These are phyloP conservation scores for Helarctos malayanus DNA, from an alignment of 2,797 vertebrate species.

Conservation along the genomic window DNA sequence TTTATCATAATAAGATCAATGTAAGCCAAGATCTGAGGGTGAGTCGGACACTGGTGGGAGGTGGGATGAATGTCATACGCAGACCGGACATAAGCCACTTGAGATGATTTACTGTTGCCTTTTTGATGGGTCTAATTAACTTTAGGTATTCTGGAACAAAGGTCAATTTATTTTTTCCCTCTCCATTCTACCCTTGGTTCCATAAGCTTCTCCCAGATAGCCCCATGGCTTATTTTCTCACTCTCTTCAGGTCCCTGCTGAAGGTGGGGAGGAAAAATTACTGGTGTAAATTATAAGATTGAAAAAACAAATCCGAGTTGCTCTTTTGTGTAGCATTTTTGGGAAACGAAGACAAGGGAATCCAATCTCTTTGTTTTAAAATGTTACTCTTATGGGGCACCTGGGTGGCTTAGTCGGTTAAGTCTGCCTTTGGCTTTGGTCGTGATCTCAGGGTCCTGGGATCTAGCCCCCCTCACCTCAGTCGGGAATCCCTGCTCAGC, in stretches of 20 bases:
- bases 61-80: not conserved
- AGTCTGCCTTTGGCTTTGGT: not conserved
- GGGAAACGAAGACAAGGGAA: not conserved
- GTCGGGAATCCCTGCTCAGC: not conserved
- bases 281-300: not conserved
- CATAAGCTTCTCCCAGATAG: not conserved
- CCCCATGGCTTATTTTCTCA: not conserved
- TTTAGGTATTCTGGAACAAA: not conserved
- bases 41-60: not conserved
- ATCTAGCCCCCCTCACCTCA: not conserved
- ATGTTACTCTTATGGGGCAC: not conserved
- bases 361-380: not conserved
- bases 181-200: not conserved
- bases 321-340: not conserved
- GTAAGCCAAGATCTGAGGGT: not conserved
- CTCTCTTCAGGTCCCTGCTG: not conserved
- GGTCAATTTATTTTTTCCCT: not conserved
- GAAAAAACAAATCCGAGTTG: not conserved
- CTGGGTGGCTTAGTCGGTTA: not conserved
- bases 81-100: not conserved
- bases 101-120: not conserved
- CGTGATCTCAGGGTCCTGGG: not conserved
- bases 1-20: not conserved
- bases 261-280: not conserved
- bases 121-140: not conserved